Percentiles rank a stretch among this genome's conserved stretches.
Conservation (phyloP, 2,113 vertebrate genomes). For the human region GRCh38 chr7:138206001-138206500, state of each 20-base stretch:
- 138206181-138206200: background rate
- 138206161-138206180: background rate
- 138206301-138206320: too few relatives aligned
- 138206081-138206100: background rate
- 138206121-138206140: background rate
- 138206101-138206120: background rate
- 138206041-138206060: background rate
- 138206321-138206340: too few relatives aligned
- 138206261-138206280: too few relatives aligned
- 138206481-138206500: too few relatives aligned
- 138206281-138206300: too few relatives aligned
- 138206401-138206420: too few relatives aligned
- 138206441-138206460: too few relatives aligned
- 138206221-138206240: background rate
- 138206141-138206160: background rate
- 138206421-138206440: too few relatives aligned
- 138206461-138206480: too few relatives aligned
- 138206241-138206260: background rate
- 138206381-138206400: too few relatives aligned
- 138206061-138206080: background rate
- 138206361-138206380: too few relatives aligned
- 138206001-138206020: background rate
- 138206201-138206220: slow-evolving; percentile 5
- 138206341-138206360: too few relatives aligned
- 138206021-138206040: background rate